Evolutionary conservation across 2,888 invertebrate genomes (phyloP), one percentile per base, ranked within the genome.

Genomic region (Hypercompe scribonia): DNA sequence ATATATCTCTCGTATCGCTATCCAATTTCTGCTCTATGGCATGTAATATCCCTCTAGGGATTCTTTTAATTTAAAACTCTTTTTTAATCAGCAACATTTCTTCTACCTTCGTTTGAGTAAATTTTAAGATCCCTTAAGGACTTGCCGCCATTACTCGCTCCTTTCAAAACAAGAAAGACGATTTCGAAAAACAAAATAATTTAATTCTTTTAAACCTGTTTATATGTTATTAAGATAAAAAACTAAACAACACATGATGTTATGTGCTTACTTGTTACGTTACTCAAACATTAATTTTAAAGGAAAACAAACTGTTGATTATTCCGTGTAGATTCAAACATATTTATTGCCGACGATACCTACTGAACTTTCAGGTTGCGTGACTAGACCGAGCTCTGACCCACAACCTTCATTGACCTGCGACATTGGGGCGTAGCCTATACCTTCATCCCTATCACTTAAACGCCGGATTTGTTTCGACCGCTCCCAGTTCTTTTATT

Each of bases 1-100:
- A 94, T 95, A 95, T 94, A 94, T 95, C 92, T 94, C 90, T 90
- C 93, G 90, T 94, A 94, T 93, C 94, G 93, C 92, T 92, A 94
- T 94, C 93, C 94, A 93, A 94, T 94, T 94, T 93, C 94, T 93
- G 92, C 91, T 93, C 92, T 94, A 93, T 94, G 94, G 93, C 92
- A 91, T 93, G 93, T 94, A 93, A 94, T 94, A 93, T 93, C 92
- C 92, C 91, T 82, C 90, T 75, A 81, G 89, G 87, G 91, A 90
- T 90, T 90, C 90, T 93, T 92, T 94, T 92, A 93, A 93, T 93
- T 94, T 93, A 89, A 89, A 88, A 90, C 88, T 88, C 89, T 89
- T 92, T 91, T 91, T 93, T 93, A 93, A 92, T 92, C 92, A 91
- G 86, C 83, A 83, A 87, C 90, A 90, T 92, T 91, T 88, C 91